A percentile compares a stretch with the other conserved stretches of the same genome.
phyloP scores from a whole-genome alignment of 2,113 vertebrate genomes.

The Cololabis saira region DNA sequence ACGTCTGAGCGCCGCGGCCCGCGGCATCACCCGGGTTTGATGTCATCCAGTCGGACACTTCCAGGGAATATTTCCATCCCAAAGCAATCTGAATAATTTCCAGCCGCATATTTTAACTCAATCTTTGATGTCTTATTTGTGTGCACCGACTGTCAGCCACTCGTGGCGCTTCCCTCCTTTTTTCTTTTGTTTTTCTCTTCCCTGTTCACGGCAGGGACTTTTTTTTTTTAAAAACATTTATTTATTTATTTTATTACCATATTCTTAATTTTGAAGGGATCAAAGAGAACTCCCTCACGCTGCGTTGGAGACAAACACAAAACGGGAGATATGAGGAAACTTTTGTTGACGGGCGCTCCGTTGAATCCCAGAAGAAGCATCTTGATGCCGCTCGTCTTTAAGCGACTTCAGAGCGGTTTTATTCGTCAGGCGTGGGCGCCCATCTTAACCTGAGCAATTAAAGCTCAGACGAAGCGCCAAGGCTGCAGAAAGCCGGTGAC shows the following conservation, averaged over 20 bases:
- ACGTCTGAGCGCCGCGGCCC: constrained; percentile 45
- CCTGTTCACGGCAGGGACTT: constrained; percentile 68
- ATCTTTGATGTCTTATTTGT: constrained; percentile 87
- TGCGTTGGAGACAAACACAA: constrained; percentile 71
- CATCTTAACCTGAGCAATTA: constrained; percentile 83
- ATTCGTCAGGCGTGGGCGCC: constrained; percentile 30
- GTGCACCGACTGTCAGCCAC: constrained; percentile 72
- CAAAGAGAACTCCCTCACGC: constrained; percentile 74
- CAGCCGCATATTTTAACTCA: constrained; percentile 82
- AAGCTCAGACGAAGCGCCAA: constrained; percentile 60
- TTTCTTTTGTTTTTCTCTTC: constrained; percentile 11
- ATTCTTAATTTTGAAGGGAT: constrained; percentile 50
- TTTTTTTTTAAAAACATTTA: constrained; percentile 20
- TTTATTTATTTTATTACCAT: constrained; percentile 24
- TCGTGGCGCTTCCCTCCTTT: constrained; percentile 58
- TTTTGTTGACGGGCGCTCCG: constrained; percentile 46
- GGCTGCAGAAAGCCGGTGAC: constrained; percentile 52
- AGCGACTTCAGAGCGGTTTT: constrained; percentile 9
- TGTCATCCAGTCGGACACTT: constrained; percentile 80
- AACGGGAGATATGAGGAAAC: constrained; percentile 47
- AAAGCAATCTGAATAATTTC: constrained; percentile 82
- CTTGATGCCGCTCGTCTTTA: constrained; percentile 8
- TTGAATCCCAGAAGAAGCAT: constrained; percentile 23
- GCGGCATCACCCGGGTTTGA: constrained; percentile 71
- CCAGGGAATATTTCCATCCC: constrained; percentile 83